phyloP scores from a whole-genome alignment of 2,888 invertebrate genomes.

The Nomada ferruginata region DNA sequence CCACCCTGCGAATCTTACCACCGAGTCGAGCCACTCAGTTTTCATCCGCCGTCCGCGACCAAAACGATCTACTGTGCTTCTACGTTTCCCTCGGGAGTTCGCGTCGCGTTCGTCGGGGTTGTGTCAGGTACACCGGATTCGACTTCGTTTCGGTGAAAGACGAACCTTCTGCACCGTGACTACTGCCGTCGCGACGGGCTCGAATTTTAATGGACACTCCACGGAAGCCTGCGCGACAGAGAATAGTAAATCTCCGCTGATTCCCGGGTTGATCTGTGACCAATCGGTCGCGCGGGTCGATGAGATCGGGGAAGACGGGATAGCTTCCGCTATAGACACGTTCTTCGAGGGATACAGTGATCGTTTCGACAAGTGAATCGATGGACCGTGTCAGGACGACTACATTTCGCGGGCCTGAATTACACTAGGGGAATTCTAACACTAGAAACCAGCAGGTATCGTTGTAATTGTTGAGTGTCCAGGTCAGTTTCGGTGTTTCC shows the following conservation, averaged over 20 bases:
- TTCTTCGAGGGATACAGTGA: constrained; percentile 25
- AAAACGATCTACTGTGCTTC: not conserved
- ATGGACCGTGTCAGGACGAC: not conserved
- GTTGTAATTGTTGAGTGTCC: constrained; percentile 1
- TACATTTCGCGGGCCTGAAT: not conserved
- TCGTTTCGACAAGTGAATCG: not conserved
- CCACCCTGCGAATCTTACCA: constrained; percentile 23
- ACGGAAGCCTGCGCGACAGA: constrained; percentile 4
- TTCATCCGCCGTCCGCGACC: not conserved
- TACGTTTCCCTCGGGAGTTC: constrained; percentile 5
- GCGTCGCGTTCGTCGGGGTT: constrained; percentile 21
- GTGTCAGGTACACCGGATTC: not conserved
- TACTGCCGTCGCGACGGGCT: not conserved
- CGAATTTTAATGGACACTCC: not conserved
- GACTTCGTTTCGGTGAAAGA: not conserved
- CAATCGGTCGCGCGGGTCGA: constrained; percentile 20
- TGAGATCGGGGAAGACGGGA: constrained; percentile 23
- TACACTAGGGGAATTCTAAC: not conserved
- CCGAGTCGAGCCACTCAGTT: not conserved
- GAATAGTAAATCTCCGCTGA: constrained; percentile 22
- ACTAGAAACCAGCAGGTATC: not conserved
- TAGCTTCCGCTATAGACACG: constrained; percentile 1
- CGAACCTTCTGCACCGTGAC: not conserved
- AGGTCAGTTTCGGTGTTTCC: constrained; percentile 5
- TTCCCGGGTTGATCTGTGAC: not conserved